Evolutionary conservation across 2,888 invertebrate genomes (phyloP).

Genomic region (Malacosoma neustria): DNA sequence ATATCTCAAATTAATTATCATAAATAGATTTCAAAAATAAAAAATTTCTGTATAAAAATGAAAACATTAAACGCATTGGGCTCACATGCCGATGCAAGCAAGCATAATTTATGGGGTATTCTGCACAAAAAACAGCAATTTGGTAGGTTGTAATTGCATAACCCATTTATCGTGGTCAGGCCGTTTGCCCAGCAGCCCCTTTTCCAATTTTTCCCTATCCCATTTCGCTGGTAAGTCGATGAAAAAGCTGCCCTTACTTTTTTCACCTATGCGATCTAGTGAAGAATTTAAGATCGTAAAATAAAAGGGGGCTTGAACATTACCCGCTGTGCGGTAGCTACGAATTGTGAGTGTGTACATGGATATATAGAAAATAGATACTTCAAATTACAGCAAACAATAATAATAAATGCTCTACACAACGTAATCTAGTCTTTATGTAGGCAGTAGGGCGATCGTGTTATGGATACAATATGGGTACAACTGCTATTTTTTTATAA

Average conservation of each 20-base stretch:
- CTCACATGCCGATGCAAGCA: too few relatives aligned
- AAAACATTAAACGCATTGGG: too few relatives aligned
- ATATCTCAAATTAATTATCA: too few relatives aligned
- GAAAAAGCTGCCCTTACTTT: constrained; percentile 43
- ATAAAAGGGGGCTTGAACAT: constrained; percentile 50
- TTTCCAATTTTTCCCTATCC: constrained; percentile 30
- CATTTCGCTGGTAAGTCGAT: constrained; percentile 27
- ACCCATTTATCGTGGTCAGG: constrained; percentile 42
- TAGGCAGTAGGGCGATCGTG: too few relatives aligned
- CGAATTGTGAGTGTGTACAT: constrained; percentile 28
- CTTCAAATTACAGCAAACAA: constrained; percentile 11
- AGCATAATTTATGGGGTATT: too few relatives aligned
- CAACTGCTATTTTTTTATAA: too few relatives aligned
- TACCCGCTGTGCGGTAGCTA: constrained; percentile 38
- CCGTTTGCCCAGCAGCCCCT: constrained; percentile 31
- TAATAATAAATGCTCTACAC: too few relatives aligned
- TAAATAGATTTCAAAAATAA: too few relatives aligned
- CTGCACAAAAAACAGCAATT: constrained; percentile 12
- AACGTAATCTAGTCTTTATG: too few relatives aligned
- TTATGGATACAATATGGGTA: too few relatives aligned
- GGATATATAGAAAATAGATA: constrained; percentile 12
- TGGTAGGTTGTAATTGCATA: constrained; percentile 23
- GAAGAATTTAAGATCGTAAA: constrained; percentile 72
- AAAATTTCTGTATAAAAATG: too few relatives aligned
- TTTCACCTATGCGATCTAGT: constrained; percentile 56